A percentile compares a stretch with the other conserved stretches of the same genome.
These are phyloP conservation scores for Schmidtea mediterranea DNA, from an alignment of 1,140 invertebrate species.

Conservation along the genomic window DNA sequence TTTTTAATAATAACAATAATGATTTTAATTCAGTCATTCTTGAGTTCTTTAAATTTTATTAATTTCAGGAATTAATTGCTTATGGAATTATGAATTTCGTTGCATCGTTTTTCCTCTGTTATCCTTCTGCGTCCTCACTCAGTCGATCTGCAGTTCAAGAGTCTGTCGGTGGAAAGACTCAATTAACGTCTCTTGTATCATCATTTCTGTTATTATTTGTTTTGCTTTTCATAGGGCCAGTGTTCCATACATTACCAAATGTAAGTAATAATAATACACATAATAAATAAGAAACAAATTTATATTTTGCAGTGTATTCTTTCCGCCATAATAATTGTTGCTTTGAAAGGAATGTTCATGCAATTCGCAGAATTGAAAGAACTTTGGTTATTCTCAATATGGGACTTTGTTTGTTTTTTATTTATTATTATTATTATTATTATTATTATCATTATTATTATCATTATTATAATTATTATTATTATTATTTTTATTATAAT, in stretches of 20 bases:
- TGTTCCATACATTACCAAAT: constrained; percentile 16
- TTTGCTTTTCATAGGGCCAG: constrained; percentile 17
- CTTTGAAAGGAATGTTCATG: constrained; percentile 27
- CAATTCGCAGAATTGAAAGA: constrained; percentile 23
- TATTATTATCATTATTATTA: constrained; percentile 2
- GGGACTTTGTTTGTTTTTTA: constrained; percentile 20
- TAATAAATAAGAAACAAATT: too few species aligned
- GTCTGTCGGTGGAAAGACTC: constrained; percentile 13
- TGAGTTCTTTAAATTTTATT: too few species aligned
- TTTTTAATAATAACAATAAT: too few species aligned
- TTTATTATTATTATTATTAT: background rate
- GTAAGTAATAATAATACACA: too few species aligned
- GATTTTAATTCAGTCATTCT: too few species aligned
- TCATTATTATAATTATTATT: constrained; percentile 2
- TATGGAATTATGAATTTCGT: constrained; percentile 12
- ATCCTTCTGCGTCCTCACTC: constrained; percentile 12
- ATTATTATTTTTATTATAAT: background rate
- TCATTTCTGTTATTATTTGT: constrained; percentile 13
- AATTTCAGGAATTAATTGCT: constrained; percentile 14
- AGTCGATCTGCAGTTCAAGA: constrained; percentile 13
- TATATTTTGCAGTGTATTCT: constrained; percentile 19
- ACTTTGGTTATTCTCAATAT: constrained; percentile 23
- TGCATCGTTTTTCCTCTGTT: constrained; percentile 12
- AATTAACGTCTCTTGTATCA: constrained; percentile 9
- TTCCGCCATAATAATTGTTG: constrained; percentile 30